Evolutionary conservation across 2,113 vertebrate genomes (phyloP), one percentile per base, ranked within the genome.

Genomic region (Excalfactoria chinensis): DNA sequence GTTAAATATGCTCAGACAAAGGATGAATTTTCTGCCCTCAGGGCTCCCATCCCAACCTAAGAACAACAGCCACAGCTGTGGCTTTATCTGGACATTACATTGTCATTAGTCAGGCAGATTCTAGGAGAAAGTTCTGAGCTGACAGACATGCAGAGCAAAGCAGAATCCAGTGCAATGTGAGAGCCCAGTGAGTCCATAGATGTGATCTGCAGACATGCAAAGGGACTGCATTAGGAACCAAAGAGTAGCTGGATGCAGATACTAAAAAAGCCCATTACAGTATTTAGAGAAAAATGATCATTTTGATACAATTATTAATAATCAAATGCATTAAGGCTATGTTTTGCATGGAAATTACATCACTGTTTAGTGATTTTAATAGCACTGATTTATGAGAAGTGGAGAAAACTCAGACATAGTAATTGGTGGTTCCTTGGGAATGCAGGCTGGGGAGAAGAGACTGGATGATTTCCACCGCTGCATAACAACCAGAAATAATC

Each of bases 401-500:
- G 0, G 30, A 80, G 92, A 79, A 91, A 93, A 87, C 41, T 73
- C 74, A 62, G 84, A 81, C 74, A 72, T 20, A 7, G 59, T 89
- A 95, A 96, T 91, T 79, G 78, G 49, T 86, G 78, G 51, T 56
- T 94, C 81, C 49, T 89, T 11, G 1, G 59, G 86, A 94, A 59
- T 3, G 7, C 67, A 77, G 56, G 46, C 83, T 67, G 81, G 55
- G 7, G 76, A 75, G 86, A 89, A 92, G 49, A 92, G 88, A 70
- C 58, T 72, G 71, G 74, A 94, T 83, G 34, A 76, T 70, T 92
- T 89, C 81, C 66, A 80, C 69, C 72, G 62, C 84, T 84, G 66
- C 40, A 74, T 40, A 93, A 91, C 46, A 70, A 83, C 37, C 55
- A 94, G 89, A 95, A 96, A 93, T 79, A 94, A 90, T 70, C 78